Percentiles rank a stretch among this genome's conserved stretches.
These are phyloP conservation scores for Adrianichthys oophorus DNA, from an alignment of 2,797 vertebrate genomes.

Conservation along the genomic window DNA sequence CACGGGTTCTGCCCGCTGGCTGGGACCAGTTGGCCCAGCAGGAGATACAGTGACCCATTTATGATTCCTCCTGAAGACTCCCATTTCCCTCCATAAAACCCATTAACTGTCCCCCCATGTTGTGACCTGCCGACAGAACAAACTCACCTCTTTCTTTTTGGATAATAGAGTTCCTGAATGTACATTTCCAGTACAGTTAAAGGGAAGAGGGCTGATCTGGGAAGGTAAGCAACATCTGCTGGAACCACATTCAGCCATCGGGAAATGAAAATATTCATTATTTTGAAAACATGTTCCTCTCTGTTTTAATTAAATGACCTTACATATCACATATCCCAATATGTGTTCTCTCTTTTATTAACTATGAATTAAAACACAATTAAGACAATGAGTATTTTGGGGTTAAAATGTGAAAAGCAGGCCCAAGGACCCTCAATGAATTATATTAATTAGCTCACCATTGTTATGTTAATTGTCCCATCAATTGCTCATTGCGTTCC, in stretches of 20 bases:
- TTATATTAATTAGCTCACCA: no score
- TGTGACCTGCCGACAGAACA: conserved; percentile 24
- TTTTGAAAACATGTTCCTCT: not conserved
- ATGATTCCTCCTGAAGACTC: conserved; percentile 18
- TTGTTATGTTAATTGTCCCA: no score
- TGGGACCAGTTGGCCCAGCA: conserved; percentile 32
- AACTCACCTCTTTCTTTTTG: not conserved
- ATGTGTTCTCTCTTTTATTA: no score
- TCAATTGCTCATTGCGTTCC: no score
- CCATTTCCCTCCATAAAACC: conserved; percentile 1
- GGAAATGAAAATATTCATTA: not conserved
- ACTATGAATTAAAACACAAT: no score
- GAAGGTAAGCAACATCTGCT: not conserved
- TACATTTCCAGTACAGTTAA: no score
- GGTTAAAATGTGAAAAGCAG: no score
- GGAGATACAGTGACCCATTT: conserved; percentile 54
- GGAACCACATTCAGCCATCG: no score
- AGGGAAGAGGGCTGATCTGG: not conserved
- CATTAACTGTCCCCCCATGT: not conserved
- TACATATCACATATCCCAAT: no score
- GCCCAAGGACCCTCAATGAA: no score
- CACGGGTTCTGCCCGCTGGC: conserved; percentile 38
- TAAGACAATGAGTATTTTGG: no score
- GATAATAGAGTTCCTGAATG: not conserved
- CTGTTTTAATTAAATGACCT: no score